phyloP scores from a whole-genome alignment of 2,888 invertebrate genomes.

The Fragum whitleyi region DNA sequence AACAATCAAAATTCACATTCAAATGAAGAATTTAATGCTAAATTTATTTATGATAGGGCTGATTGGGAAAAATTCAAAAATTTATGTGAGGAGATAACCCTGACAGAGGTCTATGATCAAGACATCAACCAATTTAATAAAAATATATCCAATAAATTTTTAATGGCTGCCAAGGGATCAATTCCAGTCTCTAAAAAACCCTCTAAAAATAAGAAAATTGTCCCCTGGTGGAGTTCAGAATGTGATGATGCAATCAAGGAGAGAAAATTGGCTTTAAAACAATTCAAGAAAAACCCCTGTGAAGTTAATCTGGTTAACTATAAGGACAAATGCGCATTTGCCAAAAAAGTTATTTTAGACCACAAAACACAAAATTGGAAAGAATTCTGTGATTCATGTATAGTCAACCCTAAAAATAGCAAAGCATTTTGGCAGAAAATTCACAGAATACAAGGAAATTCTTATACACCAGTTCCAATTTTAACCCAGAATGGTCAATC shows the following conservation, averaged over 20 bases:
- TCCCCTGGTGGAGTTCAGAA: constrained; percentile 9
- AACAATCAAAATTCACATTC: neutral
- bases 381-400: constrained; percentile 18
- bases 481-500: neutral
- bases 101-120: constrained; percentile 1
- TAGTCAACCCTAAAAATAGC: neutral
- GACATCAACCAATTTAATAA: neutral
- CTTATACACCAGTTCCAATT: neutral
- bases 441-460: constrained; percentile 22
- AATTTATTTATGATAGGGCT: constrained; percentile 13
- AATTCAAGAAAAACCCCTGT: constrained; percentile 11
- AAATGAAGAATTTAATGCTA: neutral
- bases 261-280: constrained; percentile 21
- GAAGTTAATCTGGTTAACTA: constrained; percentile 13
- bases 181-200: neutral
- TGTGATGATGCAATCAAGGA: constrained; percentile 18
- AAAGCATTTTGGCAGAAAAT: constrained; percentile 29
- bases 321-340: neutral
- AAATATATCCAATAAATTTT: neutral
- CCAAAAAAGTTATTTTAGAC: neutral
- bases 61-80: constrained; percentile 16
- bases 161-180: neutral
- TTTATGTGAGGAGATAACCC: neutral
- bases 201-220: neutral
- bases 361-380: constrained; percentile 13